Conservation (phyloP, 2,888 invertebrate genomes). For the Nudaria mundana region DNA sequence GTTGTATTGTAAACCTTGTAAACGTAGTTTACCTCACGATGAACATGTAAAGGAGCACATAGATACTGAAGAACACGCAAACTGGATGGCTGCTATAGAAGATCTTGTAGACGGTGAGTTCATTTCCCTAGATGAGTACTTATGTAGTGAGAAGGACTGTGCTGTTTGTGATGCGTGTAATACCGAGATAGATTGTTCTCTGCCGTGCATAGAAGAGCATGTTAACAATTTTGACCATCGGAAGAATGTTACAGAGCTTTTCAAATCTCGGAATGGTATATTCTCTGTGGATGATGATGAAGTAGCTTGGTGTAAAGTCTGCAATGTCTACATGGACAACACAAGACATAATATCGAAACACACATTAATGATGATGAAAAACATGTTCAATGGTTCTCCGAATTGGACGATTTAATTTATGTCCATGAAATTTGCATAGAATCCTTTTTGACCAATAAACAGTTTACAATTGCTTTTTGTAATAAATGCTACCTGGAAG, state of each 20-base stretch:
- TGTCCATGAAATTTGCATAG: conserved; percentile 47
- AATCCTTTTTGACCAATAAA: conserved; percentile 44
- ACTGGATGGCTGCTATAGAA: conserved; percentile 55
- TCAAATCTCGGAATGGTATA: conserved; percentile 55
- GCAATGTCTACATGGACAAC: conserved; percentile 48
- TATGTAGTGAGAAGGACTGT: conserved; percentile 49
- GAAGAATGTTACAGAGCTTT: conserved; percentile 44
- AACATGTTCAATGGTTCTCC: conserved; percentile 52
- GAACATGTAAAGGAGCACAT: conserved; percentile 52
- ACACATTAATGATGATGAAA: conserved; percentile 43
- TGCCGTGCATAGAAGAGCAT: conserved; percentile 49
- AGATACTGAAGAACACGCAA: conserved; percentile 49
- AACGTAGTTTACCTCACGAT: conserved; percentile 39
- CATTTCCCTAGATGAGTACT: conserved; percentile 47
- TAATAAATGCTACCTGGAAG: conserved; percentile 40
- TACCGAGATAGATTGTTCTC: conserved; percentile 37
- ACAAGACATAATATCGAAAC: conserved; percentile 41
- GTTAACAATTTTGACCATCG: conserved; percentile 53
- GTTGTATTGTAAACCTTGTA: conserved; percentile 56
- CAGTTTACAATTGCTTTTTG: conserved; percentile 48
- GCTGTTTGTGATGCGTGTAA: conserved; percentile 55
- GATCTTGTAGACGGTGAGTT: conserved; percentile 59
- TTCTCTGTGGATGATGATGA: conserved; percentile 46
- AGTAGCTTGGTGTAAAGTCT: conserved; percentile 56
- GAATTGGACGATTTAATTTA: conserved; percentile 54